phyloP scores from a whole-genome alignment of 35 echinoderm and acorn worm genomes.

The Heliocidaris erythrogramma region DNA sequence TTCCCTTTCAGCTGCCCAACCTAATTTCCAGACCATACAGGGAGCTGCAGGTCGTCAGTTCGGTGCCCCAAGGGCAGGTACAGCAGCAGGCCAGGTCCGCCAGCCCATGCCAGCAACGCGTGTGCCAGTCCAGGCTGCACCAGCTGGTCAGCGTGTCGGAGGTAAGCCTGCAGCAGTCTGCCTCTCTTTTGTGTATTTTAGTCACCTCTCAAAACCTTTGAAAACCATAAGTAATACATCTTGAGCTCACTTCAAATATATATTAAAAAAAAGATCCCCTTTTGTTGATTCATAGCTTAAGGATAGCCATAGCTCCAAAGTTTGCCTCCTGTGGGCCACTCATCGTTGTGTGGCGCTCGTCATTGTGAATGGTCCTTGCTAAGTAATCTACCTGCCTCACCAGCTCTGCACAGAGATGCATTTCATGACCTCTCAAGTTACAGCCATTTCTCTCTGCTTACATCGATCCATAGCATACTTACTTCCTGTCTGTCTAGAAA shows the following conservation, averaged over 20 bases:
- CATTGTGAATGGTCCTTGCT: too few species aligned
- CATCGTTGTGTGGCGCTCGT: too few species aligned
- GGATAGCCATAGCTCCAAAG: too few species aligned
- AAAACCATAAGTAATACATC: neutral
- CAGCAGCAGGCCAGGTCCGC: constrained; percentile 19
- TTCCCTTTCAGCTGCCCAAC: constrained; percentile 24
- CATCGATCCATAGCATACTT: too few species aligned
- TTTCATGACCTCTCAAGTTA: too few species aligned
- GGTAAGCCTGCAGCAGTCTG: neutral
- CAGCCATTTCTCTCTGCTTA: too few species aligned
- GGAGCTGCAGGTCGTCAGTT: constrained; percentile 65
- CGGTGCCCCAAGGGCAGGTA: constrained; percentile 48
- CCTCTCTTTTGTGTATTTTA: neutral
- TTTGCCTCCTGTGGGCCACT: too few species aligned
- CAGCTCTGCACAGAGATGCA: too few species aligned
- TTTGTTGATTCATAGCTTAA: neutral
- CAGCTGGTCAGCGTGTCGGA: constrained; percentile 52
- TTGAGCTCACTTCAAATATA: neutral
- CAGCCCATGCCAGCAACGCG: constrained; percentile 19
- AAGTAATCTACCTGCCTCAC: too few species aligned
- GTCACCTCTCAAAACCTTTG: neutral
- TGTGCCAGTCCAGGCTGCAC: constrained; percentile 59
- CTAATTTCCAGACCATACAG: constrained; percentile 70
- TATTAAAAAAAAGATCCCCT: neutral
- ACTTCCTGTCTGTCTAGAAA: too few species aligned